Conservation (phyloP, 2,888 invertebrate species). For the Ditylenchus weischeri region DNA sequence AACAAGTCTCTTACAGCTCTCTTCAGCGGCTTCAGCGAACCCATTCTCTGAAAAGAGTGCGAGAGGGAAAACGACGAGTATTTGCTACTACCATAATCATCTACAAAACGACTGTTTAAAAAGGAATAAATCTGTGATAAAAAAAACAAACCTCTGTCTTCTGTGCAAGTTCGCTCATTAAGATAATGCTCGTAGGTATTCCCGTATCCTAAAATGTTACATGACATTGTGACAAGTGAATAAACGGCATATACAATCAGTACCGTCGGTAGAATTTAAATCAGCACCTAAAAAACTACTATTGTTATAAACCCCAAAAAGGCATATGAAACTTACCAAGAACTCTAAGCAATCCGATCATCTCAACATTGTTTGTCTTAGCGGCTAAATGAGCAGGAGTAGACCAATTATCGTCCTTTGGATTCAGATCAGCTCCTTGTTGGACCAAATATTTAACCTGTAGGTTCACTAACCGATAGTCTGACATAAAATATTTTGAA, state of each 20-base stretch:
- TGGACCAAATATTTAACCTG: background rate
- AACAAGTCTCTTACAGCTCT: slow-evolving; percentile 5
- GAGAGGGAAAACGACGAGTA: background rate
- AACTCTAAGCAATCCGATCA: slow-evolving; percentile 1
- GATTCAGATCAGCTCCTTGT: background rate
- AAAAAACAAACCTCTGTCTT: too few relatives aligned
- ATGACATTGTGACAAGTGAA: too few relatives aligned
- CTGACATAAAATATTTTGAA: too few relatives aligned
- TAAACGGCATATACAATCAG: too few relatives aligned
- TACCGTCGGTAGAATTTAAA: slow-evolving; percentile 2
- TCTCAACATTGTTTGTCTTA: slow-evolving; percentile 3
- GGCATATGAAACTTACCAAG: background rate
- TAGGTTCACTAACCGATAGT: too few relatives aligned
- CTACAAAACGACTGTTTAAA: background rate
- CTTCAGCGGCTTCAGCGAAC: slow-evolving; percentile 7
- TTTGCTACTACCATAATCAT: background rate
- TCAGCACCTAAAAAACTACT: slow-evolving; percentile 1
- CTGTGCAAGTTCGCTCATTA: too few relatives aligned
- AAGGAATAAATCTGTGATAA: too few relatives aligned
- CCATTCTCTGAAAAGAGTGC: slow-evolving; percentile 1
- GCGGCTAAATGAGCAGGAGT: slow-evolving; percentile 7
- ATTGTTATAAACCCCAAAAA: too few relatives aligned
- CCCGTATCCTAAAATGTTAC: too few relatives aligned
- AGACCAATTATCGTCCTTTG: slow-evolving; percentile 2
- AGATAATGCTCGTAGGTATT: too few relatives aligned